phyloP scores from a whole-genome alignment of 2,113 vertebrate genomes.

The Sinosuthora webbiana region DNA sequence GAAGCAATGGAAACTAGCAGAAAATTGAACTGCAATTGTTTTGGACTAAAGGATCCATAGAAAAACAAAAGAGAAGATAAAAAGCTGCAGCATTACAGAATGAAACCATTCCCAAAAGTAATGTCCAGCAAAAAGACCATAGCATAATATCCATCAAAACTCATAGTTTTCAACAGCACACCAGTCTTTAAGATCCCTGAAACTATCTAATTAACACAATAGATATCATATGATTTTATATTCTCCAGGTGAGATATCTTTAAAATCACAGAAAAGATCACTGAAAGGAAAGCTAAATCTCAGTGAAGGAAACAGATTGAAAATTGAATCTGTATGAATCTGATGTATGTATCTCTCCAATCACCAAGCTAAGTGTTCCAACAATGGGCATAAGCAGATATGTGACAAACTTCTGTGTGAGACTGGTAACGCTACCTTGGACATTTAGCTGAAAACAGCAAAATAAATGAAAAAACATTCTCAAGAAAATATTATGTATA shows the following conservation, averaged over 20 bases:
- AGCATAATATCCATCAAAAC: neutral
- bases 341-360: neutral
- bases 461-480: neutral
- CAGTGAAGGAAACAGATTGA: neutral
- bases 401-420: neutral
- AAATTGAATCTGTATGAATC: neutral
- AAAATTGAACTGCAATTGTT: neutral
- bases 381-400: neutral
- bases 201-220: neutral
- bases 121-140: neutral
- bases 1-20: neutral
- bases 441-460: neutral
- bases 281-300: neutral
- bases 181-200: neutral
- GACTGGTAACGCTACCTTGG: neutral
- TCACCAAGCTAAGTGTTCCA: neutral
- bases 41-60: neutral
- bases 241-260: neutral
- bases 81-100: neutral
- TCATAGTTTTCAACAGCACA: neutral
- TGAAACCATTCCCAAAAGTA: neutral
- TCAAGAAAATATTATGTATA: neutral
- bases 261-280: neutral
- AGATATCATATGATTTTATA: neutral
- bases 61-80: neutral